These are phyloP conservation scores for Tineola bisselliella DNA, from an alignment of 2,888 invertebrate species.

Conservation along the genomic window DNA sequence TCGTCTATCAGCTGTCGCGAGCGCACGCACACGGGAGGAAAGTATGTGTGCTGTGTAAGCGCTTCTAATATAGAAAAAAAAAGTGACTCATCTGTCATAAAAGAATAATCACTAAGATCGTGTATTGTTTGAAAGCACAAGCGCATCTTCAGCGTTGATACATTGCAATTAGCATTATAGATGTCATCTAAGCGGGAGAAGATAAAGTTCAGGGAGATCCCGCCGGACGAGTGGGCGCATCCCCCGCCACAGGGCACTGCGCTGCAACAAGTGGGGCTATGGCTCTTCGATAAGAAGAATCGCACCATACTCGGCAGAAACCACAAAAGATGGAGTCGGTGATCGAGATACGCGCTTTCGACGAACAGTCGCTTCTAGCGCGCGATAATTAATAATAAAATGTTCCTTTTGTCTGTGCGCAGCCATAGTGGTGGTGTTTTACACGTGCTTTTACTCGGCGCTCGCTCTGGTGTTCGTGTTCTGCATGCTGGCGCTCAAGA, in stretches of 20 bases:
- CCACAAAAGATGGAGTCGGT: slow-evolving; percentile 16
- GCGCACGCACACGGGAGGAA: too few species aligned
- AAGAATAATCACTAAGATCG: too few species aligned
- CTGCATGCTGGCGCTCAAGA: slow-evolving; percentile 84
- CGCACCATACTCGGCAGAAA: background rate
- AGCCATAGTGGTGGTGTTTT: slow-evolving; percentile 87
- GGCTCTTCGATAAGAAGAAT: background rate
- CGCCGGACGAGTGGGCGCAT: slow-evolving; percentile 1
- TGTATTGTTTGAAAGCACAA: background rate
- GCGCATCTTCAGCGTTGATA: background rate
- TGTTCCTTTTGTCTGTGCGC: slow-evolving; percentile 21
- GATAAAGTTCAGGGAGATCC: background rate
- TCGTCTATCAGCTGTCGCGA: too few species aligned
- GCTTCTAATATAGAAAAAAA: too few species aligned
- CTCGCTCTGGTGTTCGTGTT: slow-evolving; percentile 86
- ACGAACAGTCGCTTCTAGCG: background rate
- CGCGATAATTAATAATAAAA: background rate
- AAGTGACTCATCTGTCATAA: too few species aligned
- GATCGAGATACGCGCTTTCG: slow-evolving; percentile 1
- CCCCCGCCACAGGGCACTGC: background rate
- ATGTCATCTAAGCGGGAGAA: background rate
- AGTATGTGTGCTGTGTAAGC: too few species aligned
- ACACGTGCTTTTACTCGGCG: slow-evolving; percentile 85
- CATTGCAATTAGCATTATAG: background rate
- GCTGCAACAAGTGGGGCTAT: background rate